These are phyloP conservation scores for Chlorops oryzae DNA, from an alignment of 1,140 invertebrate genomes.

Conservation along the genomic window DNA sequence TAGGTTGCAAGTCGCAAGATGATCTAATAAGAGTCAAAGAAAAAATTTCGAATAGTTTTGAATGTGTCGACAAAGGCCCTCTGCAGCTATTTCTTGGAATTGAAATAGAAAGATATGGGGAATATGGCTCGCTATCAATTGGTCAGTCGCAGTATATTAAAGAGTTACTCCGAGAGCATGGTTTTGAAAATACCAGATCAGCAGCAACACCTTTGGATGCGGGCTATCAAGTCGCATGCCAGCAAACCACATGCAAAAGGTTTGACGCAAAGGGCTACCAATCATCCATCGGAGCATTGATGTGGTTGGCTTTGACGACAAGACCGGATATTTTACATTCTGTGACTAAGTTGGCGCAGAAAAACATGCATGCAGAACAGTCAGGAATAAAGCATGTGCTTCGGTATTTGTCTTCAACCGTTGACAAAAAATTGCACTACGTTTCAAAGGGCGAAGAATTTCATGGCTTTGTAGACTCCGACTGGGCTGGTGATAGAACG, in stretches of 20 bases:
- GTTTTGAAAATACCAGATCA: constrained; percentile 41
- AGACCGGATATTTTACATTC: too few relatives aligned
- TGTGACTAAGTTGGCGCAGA: too few relatives aligned
- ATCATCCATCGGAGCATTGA: too few relatives aligned
- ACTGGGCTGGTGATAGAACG: constrained; percentile 30
- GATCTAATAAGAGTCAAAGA: constrained; percentile 25
- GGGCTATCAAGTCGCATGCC: constrained; percentile 8
- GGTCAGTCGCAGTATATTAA: constrained; percentile 39
- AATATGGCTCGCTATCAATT: constrained; percentile 22
- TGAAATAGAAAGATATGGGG: constrained; percentile 27
- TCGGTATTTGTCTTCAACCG: background rate
- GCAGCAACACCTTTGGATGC: constrained; percentile 35
- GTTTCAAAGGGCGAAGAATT: background rate
- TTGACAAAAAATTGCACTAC: background rate
- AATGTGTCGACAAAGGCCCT: constrained; percentile 38
- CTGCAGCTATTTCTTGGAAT: constrained; percentile 35
- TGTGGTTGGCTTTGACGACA: too few relatives aligned
- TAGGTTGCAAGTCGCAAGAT: constrained; percentile 24
- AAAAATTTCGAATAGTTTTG: constrained; percentile 38
- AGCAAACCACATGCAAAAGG: too few relatives aligned
- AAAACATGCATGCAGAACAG: background rate
- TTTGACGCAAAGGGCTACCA: too few relatives aligned
- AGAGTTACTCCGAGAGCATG: constrained; percentile 36
- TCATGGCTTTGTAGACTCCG: background rate
- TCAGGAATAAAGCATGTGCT: constrained; percentile 1